Conservation (phyloP, 1,140 invertebrate genomes). For the Cheumatopsyche charites region DNA sequence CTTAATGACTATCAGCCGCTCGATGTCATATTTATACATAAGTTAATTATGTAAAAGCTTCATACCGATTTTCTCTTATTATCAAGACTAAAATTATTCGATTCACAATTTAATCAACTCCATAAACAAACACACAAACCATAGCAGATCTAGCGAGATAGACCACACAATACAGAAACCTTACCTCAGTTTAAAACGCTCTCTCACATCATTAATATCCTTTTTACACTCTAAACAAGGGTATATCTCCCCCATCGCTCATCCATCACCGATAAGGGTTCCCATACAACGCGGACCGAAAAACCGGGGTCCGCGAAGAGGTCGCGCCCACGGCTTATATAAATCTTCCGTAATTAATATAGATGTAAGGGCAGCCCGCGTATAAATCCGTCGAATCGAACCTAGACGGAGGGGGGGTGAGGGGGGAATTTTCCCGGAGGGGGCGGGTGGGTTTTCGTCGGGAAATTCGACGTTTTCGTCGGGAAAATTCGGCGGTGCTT, state of each 20-base stretch:
- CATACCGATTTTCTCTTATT: no score
- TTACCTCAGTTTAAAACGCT: no score
- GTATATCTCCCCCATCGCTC: constrained; percentile 41
- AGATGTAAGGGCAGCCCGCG: constrained; percentile 46
- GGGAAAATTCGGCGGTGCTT: not conserved
- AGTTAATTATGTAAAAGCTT: no score
- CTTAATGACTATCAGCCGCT: no score
- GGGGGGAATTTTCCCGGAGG: constrained; percentile 25
- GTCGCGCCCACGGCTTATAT: constrained; percentile 38
- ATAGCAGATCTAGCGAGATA: no score
- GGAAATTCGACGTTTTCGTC: constrained; percentile 4
- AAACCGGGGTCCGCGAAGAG: constrained; percentile 1
- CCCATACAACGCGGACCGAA: not conserved
- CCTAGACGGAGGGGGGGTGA: no score
- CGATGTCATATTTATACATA: no score
- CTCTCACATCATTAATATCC: constrained; percentile 36
- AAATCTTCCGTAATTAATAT: constrained; percentile 49
- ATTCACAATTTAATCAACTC: no score
- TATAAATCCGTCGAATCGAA: constrained; percentile 38
- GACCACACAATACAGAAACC: no score
- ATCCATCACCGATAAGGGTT: constrained; percentile 47
- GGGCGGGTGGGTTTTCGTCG: no score
- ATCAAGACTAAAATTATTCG: no score
- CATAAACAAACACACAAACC: no score
- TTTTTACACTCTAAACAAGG: constrained; percentile 43